A percentile compares a stretch with the other conserved stretches of the same genome.
Evolutionary conservation across 1,140 invertebrate species (phyloP).

Genomic region (Tetraneura akinire): DNA sequence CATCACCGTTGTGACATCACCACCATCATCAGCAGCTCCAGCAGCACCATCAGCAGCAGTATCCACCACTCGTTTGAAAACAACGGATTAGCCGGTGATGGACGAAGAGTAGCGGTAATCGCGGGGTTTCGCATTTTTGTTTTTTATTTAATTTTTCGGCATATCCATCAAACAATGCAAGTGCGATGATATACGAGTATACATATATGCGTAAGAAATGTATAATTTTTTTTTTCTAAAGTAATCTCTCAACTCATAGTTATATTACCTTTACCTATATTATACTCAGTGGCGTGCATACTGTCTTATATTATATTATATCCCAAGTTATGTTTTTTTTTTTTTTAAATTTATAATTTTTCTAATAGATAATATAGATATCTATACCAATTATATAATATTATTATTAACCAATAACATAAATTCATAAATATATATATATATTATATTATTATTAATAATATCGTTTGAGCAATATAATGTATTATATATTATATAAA

Average conservation of each 20-base stretch:
- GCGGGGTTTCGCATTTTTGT: background rate
- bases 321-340: too few relatives aligned
- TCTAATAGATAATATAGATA: too few relatives aligned
- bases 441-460: background rate
- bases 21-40: conserved; percentile 16
- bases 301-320: too few relatives aligned
- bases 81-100: background rate
- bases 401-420: too few relatives aligned
- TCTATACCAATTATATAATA: too few relatives aligned
- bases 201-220: background rate
- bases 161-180: background rate
- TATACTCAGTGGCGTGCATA: too few relatives aligned
- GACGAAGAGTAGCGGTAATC: background rate
- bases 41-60: conserved; percentile 23
- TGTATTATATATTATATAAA: too few relatives aligned
- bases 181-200: background rate
- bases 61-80: conserved; percentile 23
- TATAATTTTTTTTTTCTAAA: conserved; percentile 17
- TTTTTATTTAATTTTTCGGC: background rate
- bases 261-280: conserved; percentile 26
- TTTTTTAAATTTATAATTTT: too few relatives aligned
- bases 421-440: too few relatives aligned
- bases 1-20: conserved; percentile 34
- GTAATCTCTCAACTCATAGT: conserved; percentile 14
- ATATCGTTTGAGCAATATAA: too few relatives aligned